Conservation (phyloP, 2,888 invertebrate genomes). For the Pandemis cinnamomeana region DNA sequence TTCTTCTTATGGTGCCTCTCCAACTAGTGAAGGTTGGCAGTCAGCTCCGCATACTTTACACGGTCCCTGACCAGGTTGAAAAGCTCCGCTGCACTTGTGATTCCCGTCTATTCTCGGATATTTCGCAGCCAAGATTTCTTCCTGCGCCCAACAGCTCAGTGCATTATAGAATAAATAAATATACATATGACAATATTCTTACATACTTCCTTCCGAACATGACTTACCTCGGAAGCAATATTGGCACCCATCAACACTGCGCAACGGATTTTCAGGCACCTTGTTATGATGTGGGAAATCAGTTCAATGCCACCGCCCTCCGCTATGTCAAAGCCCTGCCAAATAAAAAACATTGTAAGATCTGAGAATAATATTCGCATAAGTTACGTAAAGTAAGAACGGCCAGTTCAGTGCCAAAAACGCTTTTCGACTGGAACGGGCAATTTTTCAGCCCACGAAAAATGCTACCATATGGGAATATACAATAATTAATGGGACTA, state of each 20-base stretch:
- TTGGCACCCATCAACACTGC: constrained; percentile 99
- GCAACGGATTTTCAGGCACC: constrained; percentile 94
- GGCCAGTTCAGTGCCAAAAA: not conserved
- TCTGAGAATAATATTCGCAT: not conserved
- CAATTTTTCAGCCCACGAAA: not conserved
- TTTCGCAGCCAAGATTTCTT: too few relatives aligned
- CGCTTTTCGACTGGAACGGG: not conserved
- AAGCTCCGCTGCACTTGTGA: too few relatives aligned
- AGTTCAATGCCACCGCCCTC: constrained; percentile 97
- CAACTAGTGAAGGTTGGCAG: too few relatives aligned
- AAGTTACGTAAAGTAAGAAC: not conserved
- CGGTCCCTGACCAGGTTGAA: too few relatives aligned
- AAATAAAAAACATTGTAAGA: constrained; percentile 42
- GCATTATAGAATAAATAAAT: not conserved
- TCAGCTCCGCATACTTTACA: too few relatives aligned
- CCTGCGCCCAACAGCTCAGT: not conserved
- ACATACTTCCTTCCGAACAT: not conserved
- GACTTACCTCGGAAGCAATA: constrained; percentile 92
- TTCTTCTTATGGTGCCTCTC: too few relatives aligned
- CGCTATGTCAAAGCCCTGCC: constrained; percentile 94
- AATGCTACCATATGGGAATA: not conserved
- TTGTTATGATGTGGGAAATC: constrained; percentile 97
- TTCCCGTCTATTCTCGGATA: too few relatives aligned
- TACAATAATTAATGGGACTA: not conserved
- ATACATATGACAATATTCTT: not conserved